Evolutionary conservation across 1,140 invertebrate species (phyloP).

Genomic region (Bombus terrestris): DNA sequence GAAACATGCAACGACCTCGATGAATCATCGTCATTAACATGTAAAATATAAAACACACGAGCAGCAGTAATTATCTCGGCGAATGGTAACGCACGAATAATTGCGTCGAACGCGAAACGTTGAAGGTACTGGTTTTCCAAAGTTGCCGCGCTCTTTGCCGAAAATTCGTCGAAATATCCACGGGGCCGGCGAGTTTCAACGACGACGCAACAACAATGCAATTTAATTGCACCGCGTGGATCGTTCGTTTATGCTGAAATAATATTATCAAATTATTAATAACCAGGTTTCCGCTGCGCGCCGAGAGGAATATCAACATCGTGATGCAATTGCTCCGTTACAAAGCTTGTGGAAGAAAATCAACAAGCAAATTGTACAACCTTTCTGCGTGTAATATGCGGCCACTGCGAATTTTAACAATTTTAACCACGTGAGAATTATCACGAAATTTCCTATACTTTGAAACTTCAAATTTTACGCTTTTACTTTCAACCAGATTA

Average conservation of each 20-base stretch:
- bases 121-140: neutral
- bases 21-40: conserved; percentile 19
- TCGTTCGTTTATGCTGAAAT: conserved; percentile 27
- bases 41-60: neutral
- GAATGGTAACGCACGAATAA: neutral
- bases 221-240: conserved; percentile 23
- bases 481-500: no score
- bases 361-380: conserved; percentile 5
- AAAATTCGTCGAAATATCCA: neutral
- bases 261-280: conserved; percentile 32
- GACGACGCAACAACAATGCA: conserved; percentile 15
- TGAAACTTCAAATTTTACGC: no score
- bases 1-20: neutral
- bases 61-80: neutral
- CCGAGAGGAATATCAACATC: neutral
- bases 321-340: conserved; percentile 11
- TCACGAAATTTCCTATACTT: no score
- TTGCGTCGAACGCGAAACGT: neutral
- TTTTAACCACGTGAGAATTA: neutral
- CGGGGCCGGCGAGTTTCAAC: neutral
- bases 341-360: neutral
- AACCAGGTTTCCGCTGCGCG: neutral
- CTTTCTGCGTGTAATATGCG: neutral
- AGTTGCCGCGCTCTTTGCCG: neutral
- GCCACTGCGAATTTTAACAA: neutral